Percentiles rank a stretch among this genome's conserved stretches.
phyloP scores from a whole-genome alignment of 1,140 invertebrate species.

The Sipha flava region DNA sequence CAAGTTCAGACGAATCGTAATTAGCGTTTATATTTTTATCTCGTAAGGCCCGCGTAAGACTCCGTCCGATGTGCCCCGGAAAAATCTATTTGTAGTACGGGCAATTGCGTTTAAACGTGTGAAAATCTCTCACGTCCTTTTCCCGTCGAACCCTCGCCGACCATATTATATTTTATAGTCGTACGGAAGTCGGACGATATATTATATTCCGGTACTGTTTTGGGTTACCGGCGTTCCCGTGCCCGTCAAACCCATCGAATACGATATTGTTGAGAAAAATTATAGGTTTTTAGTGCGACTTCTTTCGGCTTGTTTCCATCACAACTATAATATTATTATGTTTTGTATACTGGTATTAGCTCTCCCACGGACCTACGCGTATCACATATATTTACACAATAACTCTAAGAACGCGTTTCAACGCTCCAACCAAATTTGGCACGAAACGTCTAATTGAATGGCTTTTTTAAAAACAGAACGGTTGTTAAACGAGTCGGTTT shows the following conservation, averaged over 20 bases:
- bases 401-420: too few species aligned
- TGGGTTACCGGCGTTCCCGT: neutral
- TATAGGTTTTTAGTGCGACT: neutral
- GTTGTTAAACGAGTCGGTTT: neutral
- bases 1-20: neutral
- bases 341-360: neutral
- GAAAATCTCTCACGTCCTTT: neutral
- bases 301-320: neutral
- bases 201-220: neutral
- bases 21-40: too few species aligned
- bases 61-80: too few species aligned
- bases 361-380: neutral
- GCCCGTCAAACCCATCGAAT: neutral
- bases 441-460: neutral
- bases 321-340: too few species aligned
- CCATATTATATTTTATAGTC: neutral
- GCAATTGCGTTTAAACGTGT: constrained; percentile 1
- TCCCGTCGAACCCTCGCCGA: neutral
- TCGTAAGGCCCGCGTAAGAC: too few species aligned
- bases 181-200: neutral
- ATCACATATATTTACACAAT: too few species aligned
- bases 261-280: neutral
- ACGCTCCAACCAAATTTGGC: neutral
- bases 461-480: neutral
- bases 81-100: too few species aligned